Conservation (phyloP, 1,140 invertebrate species). For the Drosophila erecta region DNA sequence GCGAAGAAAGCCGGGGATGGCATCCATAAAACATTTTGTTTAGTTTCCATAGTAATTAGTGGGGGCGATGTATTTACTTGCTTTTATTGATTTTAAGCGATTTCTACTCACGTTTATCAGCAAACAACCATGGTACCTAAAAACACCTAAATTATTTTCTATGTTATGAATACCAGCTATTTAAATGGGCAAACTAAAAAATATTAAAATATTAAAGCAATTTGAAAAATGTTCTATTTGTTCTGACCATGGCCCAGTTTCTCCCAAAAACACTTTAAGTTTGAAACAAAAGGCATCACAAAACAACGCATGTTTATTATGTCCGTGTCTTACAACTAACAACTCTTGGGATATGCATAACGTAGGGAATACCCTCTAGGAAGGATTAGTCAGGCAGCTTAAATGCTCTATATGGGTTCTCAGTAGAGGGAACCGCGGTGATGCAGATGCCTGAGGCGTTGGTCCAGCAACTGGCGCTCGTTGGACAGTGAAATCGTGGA, state of each 20-base stretch:
- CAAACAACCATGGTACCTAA: neutral
- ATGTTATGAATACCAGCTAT: no score
- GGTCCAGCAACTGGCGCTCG: slow-evolving; percentile 73
- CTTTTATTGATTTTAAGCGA: slow-evolving; percentile 19
- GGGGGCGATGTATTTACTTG: neutral
- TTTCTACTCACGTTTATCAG: no score
- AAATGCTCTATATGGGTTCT: slow-evolving; percentile 15
- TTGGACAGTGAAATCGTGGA: slow-evolving; percentile 68
- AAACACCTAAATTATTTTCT: no score
- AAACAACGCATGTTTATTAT: slow-evolving; percentile 29
- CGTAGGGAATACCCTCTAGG: slow-evolving; percentile 24
- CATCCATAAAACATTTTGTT: slow-evolving; percentile 22
- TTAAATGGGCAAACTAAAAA: no score
- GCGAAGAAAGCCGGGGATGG: slow-evolving; percentile 1
- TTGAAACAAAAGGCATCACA: slow-evolving; percentile 2
- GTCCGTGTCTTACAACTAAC: slow-evolving; percentile 35
- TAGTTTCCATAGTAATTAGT: slow-evolving; percentile 42
- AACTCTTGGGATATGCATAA: slow-evolving; percentile 23
- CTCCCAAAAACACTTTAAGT: neutral
- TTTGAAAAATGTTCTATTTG: no score
- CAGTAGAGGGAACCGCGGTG: slow-evolving; percentile 77
- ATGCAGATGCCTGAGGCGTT: slow-evolving; percentile 73
- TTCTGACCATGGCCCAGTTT: no score
- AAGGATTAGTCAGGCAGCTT: slow-evolving; percentile 32
- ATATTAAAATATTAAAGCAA: no score